Evolutionary conservation across 2,113 vertebrate species (phyloP).

Genomic region (Sceloporus tristichus): DNA sequence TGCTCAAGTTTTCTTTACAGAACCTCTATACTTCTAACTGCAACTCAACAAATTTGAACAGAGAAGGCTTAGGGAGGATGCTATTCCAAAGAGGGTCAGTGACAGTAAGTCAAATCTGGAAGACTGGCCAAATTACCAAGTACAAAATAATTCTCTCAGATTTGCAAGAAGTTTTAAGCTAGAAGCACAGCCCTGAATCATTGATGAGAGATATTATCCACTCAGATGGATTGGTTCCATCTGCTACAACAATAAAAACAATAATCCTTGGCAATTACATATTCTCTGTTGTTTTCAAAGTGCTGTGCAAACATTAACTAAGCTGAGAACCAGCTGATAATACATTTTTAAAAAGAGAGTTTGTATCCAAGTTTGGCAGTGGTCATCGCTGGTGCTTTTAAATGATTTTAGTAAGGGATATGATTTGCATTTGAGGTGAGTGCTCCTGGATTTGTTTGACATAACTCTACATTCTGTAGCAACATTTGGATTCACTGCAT

Average conservation of each 20-base stretch:
- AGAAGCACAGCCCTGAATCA: conserved; percentile 82
- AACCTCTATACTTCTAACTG: conserved; percentile 14
- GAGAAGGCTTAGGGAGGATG: neutral
- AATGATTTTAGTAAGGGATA: conserved; percentile 54
- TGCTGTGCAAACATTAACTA: conserved; percentile 72
- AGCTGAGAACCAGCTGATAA: conserved; percentile 73
- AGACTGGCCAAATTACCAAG: conserved; percentile 67
- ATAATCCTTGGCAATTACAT: conserved; percentile 78
- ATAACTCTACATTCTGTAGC: neutral
- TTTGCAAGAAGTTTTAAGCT: conserved; percentile 80
- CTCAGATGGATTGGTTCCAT: conserved; percentile 80
- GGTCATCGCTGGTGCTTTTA: conserved; percentile 45
- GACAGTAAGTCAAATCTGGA: conserved; percentile 57
- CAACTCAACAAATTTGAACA: neutral
- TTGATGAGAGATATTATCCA: conserved; percentile 78
- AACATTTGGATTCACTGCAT: neutral
- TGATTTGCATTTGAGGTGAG: neutral
- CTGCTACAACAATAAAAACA: conserved; percentile 81
- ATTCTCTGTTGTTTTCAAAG: conserved; percentile 66
- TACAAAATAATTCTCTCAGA: conserved; percentile 76
- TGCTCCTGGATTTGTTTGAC: neutral
- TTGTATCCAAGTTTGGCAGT: conserved; percentile 58
- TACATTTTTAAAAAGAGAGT: conserved; percentile 63
- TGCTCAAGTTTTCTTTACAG: neutral
- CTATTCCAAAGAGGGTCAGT: conserved; percentile 24